Evolutionary conservation across 1,140 invertebrate genomes (phyloP).

Genomic region (Mercenaria mercenaria): DNA sequence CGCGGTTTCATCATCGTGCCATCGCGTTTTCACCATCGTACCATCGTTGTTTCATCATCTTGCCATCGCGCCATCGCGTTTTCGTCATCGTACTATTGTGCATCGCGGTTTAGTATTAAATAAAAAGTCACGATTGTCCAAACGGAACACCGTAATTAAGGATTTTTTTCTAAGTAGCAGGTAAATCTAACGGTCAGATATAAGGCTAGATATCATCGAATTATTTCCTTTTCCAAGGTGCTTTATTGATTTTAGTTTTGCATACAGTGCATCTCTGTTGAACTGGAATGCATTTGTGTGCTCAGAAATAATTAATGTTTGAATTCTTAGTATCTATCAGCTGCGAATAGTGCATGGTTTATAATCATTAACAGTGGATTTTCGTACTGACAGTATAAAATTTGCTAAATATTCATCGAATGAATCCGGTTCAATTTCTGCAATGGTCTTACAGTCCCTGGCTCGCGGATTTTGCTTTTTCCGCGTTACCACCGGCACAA

Average conservation of each 20-base stretch:
- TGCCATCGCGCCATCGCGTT: no score
- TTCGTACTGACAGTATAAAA: constrained; percentile 18
- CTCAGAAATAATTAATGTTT: constrained; percentile 11
- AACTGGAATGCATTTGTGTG: constrained; percentile 11
- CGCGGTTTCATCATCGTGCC: no score
- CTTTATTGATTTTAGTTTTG: constrained; percentile 25
- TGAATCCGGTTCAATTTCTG: neutral
- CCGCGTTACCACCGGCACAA: no score
- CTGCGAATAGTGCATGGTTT: neutral
- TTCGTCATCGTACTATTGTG: no score
- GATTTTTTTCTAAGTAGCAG: neutral
- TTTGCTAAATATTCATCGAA: constrained; percentile 43
- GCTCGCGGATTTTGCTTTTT: no score
- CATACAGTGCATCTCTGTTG: constrained; percentile 20
- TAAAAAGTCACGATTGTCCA: no score
- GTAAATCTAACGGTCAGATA: neutral
- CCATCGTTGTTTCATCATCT: no score
- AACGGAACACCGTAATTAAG: no score
- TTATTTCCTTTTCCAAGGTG: constrained; percentile 34
- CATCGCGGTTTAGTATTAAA: no score
- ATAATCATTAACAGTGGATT: neutral
- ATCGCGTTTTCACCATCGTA: no score
- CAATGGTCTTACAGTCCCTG: neutral
- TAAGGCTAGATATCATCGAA: neutral
- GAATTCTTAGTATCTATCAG: no score